These are phyloP conservation scores for Podarcis raffonei DNA, from an alignment of 2,113 vertebrate genomes.

Conservation along the genomic window DNA sequence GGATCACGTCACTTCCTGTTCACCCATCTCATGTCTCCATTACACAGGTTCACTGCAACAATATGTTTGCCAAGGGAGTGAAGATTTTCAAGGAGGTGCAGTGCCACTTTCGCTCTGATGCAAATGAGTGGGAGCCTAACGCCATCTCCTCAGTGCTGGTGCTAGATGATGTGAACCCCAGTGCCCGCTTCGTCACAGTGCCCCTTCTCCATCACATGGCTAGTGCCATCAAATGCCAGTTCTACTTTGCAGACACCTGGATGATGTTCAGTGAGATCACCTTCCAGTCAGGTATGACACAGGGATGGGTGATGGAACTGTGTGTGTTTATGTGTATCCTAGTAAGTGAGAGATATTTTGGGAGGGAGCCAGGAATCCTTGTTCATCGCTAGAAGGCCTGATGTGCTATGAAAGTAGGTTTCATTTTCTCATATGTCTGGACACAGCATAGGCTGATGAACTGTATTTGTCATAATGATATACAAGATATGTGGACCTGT, in stretches of 20 bases:
- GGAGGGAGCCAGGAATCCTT: neutral
- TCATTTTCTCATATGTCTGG: neutral
- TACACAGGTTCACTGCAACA: slow-evolving; percentile 93
- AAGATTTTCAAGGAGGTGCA: slow-evolving; percentile 92
- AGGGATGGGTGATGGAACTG: rapidly evolving
- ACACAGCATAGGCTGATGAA: neutral
- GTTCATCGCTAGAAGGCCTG: neutral
- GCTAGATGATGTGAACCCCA: slow-evolving; percentile 86
- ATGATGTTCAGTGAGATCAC: slow-evolving; percentile 98
- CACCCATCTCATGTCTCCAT: neutral
- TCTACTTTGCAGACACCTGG: slow-evolving; percentile 90
- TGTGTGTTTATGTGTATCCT: neutral
- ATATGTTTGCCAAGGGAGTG: slow-evolving; percentile 92
- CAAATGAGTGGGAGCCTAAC: slow-evolving; percentile 86
- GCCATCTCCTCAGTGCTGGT: slow-evolving; percentile 82
- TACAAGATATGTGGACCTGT: neutral
- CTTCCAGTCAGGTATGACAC: slow-evolving; percentile 90
- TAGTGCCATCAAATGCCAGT: slow-evolving; percentile 91
- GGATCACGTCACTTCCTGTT: neutral
- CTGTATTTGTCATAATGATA: too few relatives aligned
- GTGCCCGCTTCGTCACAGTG: slow-evolving; percentile 89
- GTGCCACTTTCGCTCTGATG: slow-evolving; percentile 88
- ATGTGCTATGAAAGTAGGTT: neutral
- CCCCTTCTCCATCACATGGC: slow-evolving; percentile 91
- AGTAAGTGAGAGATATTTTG: neutral